Base-by-base conservation (phyloP, 2,113 vertebrate species). In the Anolis sagrei region DNA sequence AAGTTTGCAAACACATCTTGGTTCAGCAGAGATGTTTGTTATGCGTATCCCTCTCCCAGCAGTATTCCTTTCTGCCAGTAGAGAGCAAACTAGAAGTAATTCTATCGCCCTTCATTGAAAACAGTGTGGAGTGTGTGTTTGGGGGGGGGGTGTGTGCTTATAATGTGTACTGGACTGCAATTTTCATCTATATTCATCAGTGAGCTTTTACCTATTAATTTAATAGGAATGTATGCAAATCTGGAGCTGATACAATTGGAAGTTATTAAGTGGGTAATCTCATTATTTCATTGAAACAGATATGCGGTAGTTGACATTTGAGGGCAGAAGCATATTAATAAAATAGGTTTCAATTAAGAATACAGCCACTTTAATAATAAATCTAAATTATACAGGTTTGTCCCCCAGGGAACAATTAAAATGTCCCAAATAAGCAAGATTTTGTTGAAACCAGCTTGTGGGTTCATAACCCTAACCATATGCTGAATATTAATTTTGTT, bases 401-500 rank as follows among this genome's bases (percentile, higher is more conserved):
- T 68, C 83, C 83, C 7, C 7, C 32, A 85, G 62, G 34, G 48
- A 77, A 44, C n/a, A 36, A 81, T 39, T 87, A 86, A 90, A 89
- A 90, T 49, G 66, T 76, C 89, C 54, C 73, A 58, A 84, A 64
- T 77, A 90, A 86, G 74, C 76, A 90, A 75, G 81, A 69, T 89
- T 94, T 85, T 83, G 81, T 86, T 34, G 73, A 72, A 86, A 88
- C 86, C 72, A 82, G 9, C 70, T 80, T 90, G 89, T 87, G 0
- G 1, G 77, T 88, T 89, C 77, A 82, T 58, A 92, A 83, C 75
- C 84, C 82, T 29, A 79, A 76, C 54, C 85, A 66, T 80, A 83
- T 77, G 58, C 11, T 82, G 89, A 93, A 93, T 93, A 93, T 86
- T 90, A 93, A 93, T 93, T 93, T 79, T 89, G 72, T 51, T 84